These are phyloP conservation scores for Mythimna ferrago DNA, from an alignment of 2,888 invertebrate species.

Conservation along the genomic window DNA sequence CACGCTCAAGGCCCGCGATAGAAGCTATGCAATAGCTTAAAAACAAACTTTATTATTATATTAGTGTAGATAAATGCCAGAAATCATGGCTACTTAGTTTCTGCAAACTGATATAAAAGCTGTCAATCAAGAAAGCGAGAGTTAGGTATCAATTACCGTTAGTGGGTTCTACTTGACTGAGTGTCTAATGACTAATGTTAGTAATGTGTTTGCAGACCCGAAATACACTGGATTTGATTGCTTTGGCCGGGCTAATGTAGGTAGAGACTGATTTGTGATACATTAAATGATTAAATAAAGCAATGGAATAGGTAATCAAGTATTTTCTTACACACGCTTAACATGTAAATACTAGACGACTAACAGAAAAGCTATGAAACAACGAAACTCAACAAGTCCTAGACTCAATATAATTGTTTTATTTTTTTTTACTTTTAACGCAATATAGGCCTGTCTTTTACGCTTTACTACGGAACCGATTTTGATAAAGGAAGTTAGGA, in stretches of 20 bases:
- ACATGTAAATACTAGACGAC: no score
- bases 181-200: slow-evolving; percentile 56
- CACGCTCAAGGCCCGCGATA: no score
- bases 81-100: background rate
- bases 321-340: no score
- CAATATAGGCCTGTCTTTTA: no score
- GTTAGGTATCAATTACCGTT: slow-evolving; percentile 66
- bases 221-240: slow-evolving; percentile 40
- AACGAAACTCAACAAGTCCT: no score
- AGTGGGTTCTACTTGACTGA: slow-evolving; percentile 48
- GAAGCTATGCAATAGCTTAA: no score
- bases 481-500: no score
- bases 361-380: background rate
- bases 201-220: slow-evolving; percentile 57
- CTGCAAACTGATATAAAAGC: slow-evolving; percentile 1
- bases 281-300: background rate
- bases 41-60: no score
- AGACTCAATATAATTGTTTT: no score
- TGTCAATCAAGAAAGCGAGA: slow-evolving; percentile 32
- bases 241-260: slow-evolving; percentile 11
- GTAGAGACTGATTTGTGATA: slow-evolving; percentile 2
- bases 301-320: background rate
- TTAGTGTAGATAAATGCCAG: background rate
- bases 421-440: no score
- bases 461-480: no score